phyloP scores from a whole-genome alignment of 2,797 vertebrate species.

The Perdix hodgsoniae region DNA sequence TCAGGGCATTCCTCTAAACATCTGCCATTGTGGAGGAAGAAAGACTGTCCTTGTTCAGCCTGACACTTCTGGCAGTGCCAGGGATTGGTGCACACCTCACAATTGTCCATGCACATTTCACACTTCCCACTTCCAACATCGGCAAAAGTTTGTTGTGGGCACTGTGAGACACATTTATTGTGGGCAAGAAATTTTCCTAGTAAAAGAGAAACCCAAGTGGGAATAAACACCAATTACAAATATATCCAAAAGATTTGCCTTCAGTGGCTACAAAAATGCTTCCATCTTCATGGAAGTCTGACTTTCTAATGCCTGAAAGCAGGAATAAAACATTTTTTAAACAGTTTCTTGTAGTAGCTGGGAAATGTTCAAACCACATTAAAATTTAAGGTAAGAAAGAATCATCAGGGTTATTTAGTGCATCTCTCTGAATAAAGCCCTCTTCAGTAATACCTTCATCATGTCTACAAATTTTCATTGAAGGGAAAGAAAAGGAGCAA shows the following conservation, averaged over 20 bases:
- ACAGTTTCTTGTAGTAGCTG: background rate
- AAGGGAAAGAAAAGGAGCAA: background rate
- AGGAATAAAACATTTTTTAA: background rate
- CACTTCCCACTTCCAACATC: conserved; percentile 81
- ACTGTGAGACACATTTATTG: conserved; percentile 79
- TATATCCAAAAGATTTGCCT: background rate
- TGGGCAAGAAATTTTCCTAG: conserved; percentile 75
- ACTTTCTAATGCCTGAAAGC: background rate
- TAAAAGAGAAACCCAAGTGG: background rate
- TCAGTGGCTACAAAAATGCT: background rate
- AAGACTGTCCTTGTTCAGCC: background rate
- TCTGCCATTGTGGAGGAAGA: conserved; percentile 84
- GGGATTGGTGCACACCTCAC: conserved; percentile 77
- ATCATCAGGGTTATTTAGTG: background rate
- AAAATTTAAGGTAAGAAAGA: background rate
- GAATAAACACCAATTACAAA: background rate
- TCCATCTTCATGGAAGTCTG: background rate
- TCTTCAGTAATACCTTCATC: background rate
- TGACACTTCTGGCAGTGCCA: conserved; percentile 83
- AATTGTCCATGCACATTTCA: conserved; percentile 77
- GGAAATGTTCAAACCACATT: background rate
- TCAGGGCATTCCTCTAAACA: conserved; percentile 86
- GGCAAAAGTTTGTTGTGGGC: conserved; percentile 84
- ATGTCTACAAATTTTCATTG: background rate
- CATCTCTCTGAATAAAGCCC: background rate